Base-by-base conservation (phyloP, 2,888 invertebrate species). In the Diarsia rubi region DNA sequence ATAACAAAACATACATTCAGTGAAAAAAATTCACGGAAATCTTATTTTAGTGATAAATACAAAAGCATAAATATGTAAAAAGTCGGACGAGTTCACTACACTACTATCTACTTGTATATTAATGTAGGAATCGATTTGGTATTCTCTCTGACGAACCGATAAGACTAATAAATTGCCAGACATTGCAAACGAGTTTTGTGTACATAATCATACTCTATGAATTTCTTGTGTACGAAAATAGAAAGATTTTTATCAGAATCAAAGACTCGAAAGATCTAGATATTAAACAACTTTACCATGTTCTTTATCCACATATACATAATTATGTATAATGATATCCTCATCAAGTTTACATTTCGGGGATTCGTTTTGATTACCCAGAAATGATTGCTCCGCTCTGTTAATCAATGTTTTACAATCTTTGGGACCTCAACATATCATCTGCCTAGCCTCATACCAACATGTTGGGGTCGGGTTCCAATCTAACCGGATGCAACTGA, bases 1-100 rank as follows among this genome's bases (percentile, higher is more conserved):
- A 60, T 21, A 2, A 42, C 66, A 62, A 54, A 54, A 8, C 16
- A 63, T 57, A 49, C 54, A 65, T 63, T 69, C 37, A 59, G 31
- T 62, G 47, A 57, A 45, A 74, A 59, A 69, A n/a, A n/a, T 71
- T 69, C 37, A 49, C 60, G 14, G 42, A 64, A 84, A 73, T 81
- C 69, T n/a, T 70, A 81, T 77, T 76, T 59, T 24, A 31, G 57
- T 59, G 59, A 24, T 83, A 79, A 71, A 67, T 64, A 57, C 54
- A 64, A 75, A 69, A 80, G 49, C 59, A 72, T 52, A 54, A 69
- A 82, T 59, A 69, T 65, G 75, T 27, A 63, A n/a, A 69, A 44
- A 42, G 19, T 27, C 68, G 4, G n/a, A 47, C 44, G 47, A 69
- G 27, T 70, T 45, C 19, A 21, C 57, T 65, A 31, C 37, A 11